These are phyloP conservation scores for Idris sp. DNA, from an alignment of 1,140 invertebrate species.

Conservation along the genomic window DNA sequence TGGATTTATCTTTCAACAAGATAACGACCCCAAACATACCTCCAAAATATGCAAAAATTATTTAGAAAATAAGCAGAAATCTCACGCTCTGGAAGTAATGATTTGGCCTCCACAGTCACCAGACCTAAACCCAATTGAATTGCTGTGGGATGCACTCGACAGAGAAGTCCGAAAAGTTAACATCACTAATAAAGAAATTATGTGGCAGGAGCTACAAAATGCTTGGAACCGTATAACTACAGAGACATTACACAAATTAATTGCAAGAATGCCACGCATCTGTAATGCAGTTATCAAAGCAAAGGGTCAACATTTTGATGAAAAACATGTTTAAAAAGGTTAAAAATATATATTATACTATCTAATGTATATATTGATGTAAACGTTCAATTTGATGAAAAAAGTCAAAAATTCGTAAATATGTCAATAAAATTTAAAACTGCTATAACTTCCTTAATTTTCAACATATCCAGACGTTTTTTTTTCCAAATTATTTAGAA, in stretches of 20 bases:
- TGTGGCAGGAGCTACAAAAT: background rate
- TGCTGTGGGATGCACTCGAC: background rate
- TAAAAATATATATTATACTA: too few relatives aligned
- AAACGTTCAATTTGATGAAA: too few relatives aligned
- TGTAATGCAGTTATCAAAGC: background rate
- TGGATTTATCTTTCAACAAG: background rate
- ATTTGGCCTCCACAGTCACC: background rate
- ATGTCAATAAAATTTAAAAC: too few relatives aligned
- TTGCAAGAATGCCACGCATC: background rate
- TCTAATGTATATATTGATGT: too few relatives aligned
- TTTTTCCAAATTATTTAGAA: too few relatives aligned
- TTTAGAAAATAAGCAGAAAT: conserved; percentile 2
- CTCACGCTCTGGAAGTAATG: background rate
- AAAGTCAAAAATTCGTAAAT: too few relatives aligned
- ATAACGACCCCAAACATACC: background rate
- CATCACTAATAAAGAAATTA: background rate
- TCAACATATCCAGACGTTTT: too few relatives aligned
- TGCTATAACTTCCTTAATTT: too few relatives aligned
- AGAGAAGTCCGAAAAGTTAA: background rate
- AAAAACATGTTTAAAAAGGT: too few relatives aligned
- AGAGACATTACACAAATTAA: background rate
- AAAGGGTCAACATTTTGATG: too few relatives aligned
- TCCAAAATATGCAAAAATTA: background rate
- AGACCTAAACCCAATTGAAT: background rate
- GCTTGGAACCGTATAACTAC: background rate